Base-by-base conservation (phyloP, 1,140 invertebrate genomes). In the Sesamia nonagrioides region DNA sequence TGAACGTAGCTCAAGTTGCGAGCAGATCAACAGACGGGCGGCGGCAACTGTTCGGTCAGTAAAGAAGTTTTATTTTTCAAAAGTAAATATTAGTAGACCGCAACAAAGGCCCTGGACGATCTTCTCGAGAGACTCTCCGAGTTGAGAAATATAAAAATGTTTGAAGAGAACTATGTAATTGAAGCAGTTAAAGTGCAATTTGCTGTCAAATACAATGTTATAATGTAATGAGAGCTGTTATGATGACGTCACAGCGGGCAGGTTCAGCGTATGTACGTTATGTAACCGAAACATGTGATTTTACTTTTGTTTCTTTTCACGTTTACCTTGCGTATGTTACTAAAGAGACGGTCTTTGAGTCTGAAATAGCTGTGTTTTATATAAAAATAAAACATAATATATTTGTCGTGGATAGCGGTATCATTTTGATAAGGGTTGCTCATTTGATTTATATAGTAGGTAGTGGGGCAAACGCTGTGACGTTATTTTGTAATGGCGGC, bases 51-150 rank as follows among this genome's bases (percentile, higher is more conserved):
- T 68, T 27, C 27, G 2, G 5, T 21, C 37, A 7, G 18, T 27
- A 45, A 69, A 50, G 50, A 69, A 69, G 9, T 69, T 69, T 69
- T 69, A 69, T 69, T 69, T 42, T 5, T 69, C 42, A 69, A 69
- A 69, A 50, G 66, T 15, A 69, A 50, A 42, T 15, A 33, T 33
- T 42, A 9, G 17, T n/a, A 18, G 42, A 18, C 18, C 33, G 42
- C 66, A 33, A 48, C 50, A 48, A 69, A n/a, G 13, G 11, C 18
- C 1, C 17, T 40, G 42, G 40, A 50, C 66, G 33, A 37, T 61
- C 11, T 42, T 68, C 66, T 69, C 66, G 1, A 48, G 63, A 27
- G 63, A 68, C 17, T 68, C 37, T 15, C 21, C 66, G 66, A 8
- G 42, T 33, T 27, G 6, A 50, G 18, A 50, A 27, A 48, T 18